Base-by-base conservation (phyloP, 1,140 invertebrate species). In the Schlechtendalia chinensis region DNA sequence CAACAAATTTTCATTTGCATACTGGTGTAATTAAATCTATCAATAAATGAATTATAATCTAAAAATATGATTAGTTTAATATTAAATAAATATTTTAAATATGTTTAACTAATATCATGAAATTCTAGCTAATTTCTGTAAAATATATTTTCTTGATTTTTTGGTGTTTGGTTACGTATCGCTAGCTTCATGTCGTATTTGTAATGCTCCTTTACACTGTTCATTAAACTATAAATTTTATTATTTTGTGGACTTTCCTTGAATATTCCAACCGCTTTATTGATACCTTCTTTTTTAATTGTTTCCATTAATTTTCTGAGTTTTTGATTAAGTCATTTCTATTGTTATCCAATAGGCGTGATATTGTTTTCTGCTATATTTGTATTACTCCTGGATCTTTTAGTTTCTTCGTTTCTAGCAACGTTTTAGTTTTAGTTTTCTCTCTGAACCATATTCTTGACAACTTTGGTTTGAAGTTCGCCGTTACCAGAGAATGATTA, bases 401-500 rank as follows among this genome's bases (percentile, higher is more conserved):
- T 5, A 45, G 39, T 59, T 59, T 59, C 1, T 59, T 2, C 22
- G 56, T 11, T 17, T 59, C 56, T 59, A 59, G 56, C 22, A 17
- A 22, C 22, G 56, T 17, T 59, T n/a, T 59, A 59, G 56, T 27
- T 59, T 19, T 59, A 22, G 56, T 59, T 59, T 59, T 59, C 3
- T 59, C 24, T 53, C 24, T 22, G n/a, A 59, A 22, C 12, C 56
- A 59, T 12, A 6, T 3, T 59, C 56, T 59, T 59, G 56, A 59
- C 22, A 22, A 59, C 22, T 59, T 59, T 59, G 56, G 22, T 59
- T 59, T 59, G 22, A 59, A 59, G 56, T 59, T 59, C 19, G n/a
- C 72, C 72, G 59, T 47, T 14, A 83, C 81, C 61, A 83, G 58
- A 53, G 32, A 81, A 56, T 82, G 81, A 53, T 83, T 81, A 1